A percentile compares a stretch with the other conserved stretches of the same genome.
Conservation (phyloP, 2,888 invertebrate species). For the Antitype chi region DNA sequence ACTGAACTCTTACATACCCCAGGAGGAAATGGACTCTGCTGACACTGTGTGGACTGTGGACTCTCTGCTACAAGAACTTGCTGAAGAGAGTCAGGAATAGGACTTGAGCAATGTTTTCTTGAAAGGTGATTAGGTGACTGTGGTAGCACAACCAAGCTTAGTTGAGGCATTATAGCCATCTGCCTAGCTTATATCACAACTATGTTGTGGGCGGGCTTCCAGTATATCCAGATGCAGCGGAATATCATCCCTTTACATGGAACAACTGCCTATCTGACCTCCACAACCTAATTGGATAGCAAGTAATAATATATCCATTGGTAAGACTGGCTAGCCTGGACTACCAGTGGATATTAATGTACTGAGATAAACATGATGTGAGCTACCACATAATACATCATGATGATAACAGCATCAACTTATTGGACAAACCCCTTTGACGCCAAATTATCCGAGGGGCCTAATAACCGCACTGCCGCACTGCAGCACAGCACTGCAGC, state of each 20-base stretch:
- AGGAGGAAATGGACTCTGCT: conserved; percentile 80
- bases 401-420: background rate
- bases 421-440: background rate
- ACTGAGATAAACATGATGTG: background rate
- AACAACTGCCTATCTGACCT: background rate
- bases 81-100: conserved; percentile 76
- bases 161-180: background rate
- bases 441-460: too few relatives aligned
- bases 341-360: background rate
- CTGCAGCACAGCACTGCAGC: background rate
- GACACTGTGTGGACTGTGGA: conserved; percentile 88
- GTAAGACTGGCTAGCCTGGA: too few relatives aligned
- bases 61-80: conserved; percentile 82
- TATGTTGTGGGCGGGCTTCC: background rate
- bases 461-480: background rate
- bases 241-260: background rate
- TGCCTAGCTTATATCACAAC: background rate
- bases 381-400: background rate
- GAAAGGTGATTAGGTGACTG: background rate
- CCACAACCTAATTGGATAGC: background rate
- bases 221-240: background rate
- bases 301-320: background rate
- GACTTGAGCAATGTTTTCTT: background rate
- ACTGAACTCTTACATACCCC: conserved; percentile 81
- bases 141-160: background rate